Evolutionary conservation across 2,113 vertebrate genomes (phyloP).

Genomic region (Felis chaus): DNA sequence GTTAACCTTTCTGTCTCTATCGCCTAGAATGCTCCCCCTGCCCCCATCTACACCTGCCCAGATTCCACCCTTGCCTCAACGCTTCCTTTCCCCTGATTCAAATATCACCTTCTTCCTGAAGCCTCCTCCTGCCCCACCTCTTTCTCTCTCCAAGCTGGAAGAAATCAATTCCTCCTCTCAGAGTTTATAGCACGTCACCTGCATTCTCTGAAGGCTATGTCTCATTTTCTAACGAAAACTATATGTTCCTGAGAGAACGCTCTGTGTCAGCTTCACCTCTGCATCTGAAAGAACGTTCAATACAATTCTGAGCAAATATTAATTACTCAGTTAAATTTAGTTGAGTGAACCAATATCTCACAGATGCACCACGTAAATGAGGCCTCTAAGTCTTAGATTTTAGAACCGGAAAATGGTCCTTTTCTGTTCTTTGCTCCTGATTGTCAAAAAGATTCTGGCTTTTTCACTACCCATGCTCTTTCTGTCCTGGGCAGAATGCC

Average conservation of each 20-base stretch:
- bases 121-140: not conserved
- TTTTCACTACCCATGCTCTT: not conserved
- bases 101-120: not conserved
- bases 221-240: constrained; percentile 29
- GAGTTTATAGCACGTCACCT: not conserved
- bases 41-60: not conserved
- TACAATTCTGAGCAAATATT: not conserved
- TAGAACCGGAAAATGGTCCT: not conserved
- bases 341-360: not conserved
- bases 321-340: constrained; percentile 48
- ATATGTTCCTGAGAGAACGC: not conserved
- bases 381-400: not conserved
- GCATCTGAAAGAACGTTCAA: not conserved
- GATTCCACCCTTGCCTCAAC: not conserved
- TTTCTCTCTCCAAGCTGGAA: not conserved
- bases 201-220: not conserved
- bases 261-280: not conserved
- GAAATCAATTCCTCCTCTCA: constrained; percentile 25
- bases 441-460: not conserved
- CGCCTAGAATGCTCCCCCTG: accelerated
- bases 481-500: not conserved
- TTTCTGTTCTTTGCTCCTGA: not conserved
- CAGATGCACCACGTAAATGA: not conserved
- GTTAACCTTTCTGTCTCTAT: not conserved
- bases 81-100: not conserved